phyloP scores from a whole-genome alignment of 2,888 invertebrate genomes.

The Deilephila elpenor region DNA sequence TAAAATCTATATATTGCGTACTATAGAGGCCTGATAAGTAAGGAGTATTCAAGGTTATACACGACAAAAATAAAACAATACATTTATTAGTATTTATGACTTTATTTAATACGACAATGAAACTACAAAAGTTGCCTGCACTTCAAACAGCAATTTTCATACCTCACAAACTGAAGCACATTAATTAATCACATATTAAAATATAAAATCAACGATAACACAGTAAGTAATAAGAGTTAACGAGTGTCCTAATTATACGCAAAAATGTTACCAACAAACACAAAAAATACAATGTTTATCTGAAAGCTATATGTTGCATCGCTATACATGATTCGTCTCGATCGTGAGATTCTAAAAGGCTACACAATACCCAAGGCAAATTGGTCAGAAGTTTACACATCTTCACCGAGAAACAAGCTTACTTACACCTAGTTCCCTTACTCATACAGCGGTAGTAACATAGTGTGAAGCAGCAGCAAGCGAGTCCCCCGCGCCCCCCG shows the following conservation, averaged over 20 bases:
- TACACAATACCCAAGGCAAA: constrained; percentile 84
- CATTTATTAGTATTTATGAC: constrained; percentile 79
- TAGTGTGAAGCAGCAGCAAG: constrained; percentile 63
- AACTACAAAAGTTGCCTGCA: constrained; percentile 85
- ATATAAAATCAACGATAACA: constrained; percentile 77
- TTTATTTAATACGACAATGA: constrained; percentile 85
- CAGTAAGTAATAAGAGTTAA: constrained; percentile 66
- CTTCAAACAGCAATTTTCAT: constrained; percentile 79
- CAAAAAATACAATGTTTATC: constrained; percentile 64
- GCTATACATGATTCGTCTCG: constrained; percentile 81
- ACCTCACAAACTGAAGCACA: constrained; percentile 83
- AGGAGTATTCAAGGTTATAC: too few species aligned
- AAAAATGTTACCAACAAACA: constrained; percentile 60
- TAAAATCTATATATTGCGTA: too few species aligned
- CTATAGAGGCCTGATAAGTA: too few species aligned
- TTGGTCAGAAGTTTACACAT: constrained; percentile 82
- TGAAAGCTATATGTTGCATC: constrained; percentile 76
- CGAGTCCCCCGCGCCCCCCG: constrained; percentile 60
- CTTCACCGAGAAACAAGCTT: constrained; percentile 80
- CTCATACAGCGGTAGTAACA: constrained; percentile 68
- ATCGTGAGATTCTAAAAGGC: constrained; percentile 79
- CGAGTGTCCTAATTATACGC: constrained; percentile 58
- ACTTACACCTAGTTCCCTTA: constrained; percentile 76
- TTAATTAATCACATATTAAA: constrained; percentile 70
- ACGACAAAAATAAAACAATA: constrained; percentile 43